Percentiles rank a stretch among this genome's conserved stretches.
Evolutionary conservation across 2,113 vertebrate genomes (phyloP).

Genomic region (Ranitomeya imitator): DNA sequence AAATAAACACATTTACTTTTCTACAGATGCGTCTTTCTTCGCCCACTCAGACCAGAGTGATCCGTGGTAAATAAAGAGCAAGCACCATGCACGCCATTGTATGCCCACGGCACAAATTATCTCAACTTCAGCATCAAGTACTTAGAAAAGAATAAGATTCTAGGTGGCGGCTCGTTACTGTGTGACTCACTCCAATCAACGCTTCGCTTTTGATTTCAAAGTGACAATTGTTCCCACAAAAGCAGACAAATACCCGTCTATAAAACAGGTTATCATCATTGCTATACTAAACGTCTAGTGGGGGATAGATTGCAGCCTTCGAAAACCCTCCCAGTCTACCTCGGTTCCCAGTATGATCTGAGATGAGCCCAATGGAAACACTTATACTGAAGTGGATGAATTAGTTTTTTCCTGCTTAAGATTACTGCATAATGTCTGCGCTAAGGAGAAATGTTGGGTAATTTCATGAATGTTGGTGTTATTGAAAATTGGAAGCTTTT

Average conservation of each 20-base stretch:
- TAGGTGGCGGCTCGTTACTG: background rate
- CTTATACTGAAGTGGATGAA: background rate
- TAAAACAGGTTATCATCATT: background rate
- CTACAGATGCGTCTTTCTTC: background rate
- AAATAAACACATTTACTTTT: slow-evolving; percentile 26
- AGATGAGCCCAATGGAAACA: too few relatives aligned
- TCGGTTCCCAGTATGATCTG: too few relatives aligned
- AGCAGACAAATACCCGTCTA: background rate
- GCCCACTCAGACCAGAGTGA: slow-evolving; percentile 32
- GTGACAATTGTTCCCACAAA: background rate
- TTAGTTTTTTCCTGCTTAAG: background rate
- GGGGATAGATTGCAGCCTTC: too few relatives aligned
- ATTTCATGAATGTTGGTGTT: too few relatives aligned
- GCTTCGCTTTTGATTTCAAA: background rate
- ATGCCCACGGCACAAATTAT: background rate
- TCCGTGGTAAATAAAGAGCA: slow-evolving; percentile 27
- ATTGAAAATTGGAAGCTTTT: too few relatives aligned
- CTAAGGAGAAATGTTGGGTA: too few relatives aligned
- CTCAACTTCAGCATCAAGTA: background rate
- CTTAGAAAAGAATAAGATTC: background rate
- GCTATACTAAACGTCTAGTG: too few relatives aligned
- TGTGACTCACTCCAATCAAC: background rate
- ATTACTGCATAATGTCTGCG: background rate
- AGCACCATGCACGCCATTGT: slow-evolving; percentile 1
- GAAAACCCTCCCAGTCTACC: too few relatives aligned